These are phyloP conservation scores for Cephus rjabovi DNA, from an alignment of 2,888 invertebrate species.

Conservation along the genomic window DNA sequence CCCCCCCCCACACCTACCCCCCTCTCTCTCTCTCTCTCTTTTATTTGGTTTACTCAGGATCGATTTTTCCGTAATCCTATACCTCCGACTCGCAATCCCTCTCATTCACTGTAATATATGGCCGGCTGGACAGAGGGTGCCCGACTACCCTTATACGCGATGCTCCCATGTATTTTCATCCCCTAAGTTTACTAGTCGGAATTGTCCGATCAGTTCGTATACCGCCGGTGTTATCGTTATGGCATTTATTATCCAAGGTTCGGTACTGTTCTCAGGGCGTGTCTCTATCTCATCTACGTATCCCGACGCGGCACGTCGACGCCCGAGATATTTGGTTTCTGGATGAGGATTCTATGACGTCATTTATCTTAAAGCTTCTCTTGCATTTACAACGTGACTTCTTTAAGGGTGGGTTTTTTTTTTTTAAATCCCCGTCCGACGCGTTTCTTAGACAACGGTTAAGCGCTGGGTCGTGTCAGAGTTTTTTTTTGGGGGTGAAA, in stretches of 20 bases:
- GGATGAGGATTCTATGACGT: background rate
- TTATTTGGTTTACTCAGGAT: background rate
- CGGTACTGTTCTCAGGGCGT: constrained; percentile 29
- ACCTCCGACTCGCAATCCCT: background rate
- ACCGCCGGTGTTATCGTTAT: background rate
- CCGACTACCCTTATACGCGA: background rate
- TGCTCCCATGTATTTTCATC: background rate
- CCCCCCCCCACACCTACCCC: too few relatives aligned
- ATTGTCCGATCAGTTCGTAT: background rate
- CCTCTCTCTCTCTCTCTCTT: too few relatives aligned
- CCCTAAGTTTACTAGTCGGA: background rate
- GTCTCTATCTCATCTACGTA: constrained; percentile 43
- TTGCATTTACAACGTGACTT: background rate
- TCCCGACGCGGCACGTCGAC: constrained; percentile 46
- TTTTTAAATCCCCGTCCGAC: too few relatives aligned
- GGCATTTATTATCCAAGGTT: constrained; percentile 22
- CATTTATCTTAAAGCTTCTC: background rate
- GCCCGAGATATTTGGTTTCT: constrained; percentile 9
- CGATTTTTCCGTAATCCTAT: background rate
- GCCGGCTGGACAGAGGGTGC: background rate
- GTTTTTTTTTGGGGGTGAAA: too few relatives aligned
- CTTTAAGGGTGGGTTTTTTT: background rate
- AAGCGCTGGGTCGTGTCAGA: too few relatives aligned
- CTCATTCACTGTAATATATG: background rate
- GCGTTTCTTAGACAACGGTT: too few relatives aligned